Conservation (phyloP, 2,888 invertebrate genomes). For the Hirtodrosophila cameraria region DNA sequence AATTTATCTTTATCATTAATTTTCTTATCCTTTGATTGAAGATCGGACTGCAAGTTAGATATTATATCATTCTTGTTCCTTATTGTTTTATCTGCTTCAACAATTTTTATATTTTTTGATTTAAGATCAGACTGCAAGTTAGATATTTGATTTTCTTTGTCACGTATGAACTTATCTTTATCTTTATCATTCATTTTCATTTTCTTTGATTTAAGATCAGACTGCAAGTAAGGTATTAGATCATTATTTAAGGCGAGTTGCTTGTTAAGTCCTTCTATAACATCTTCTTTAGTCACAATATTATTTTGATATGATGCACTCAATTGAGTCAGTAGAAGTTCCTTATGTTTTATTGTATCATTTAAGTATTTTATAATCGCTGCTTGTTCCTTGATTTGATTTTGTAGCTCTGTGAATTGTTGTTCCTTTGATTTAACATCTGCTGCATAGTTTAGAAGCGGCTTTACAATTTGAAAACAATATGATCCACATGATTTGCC, state of each 20-base stretch:
- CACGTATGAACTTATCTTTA: too few species aligned
- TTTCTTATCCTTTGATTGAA: too few species aligned
- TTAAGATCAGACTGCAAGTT: not conserved
- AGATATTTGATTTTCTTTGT: too few species aligned
- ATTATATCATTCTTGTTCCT: too few species aligned
- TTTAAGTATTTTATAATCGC: not conserved
- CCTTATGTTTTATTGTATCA: not conserved
- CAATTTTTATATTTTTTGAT: too few species aligned
- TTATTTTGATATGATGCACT: not conserved
- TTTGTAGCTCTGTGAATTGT: constrained; percentile 1
- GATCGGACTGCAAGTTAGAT: too few species aligned
- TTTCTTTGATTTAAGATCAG: too few species aligned
- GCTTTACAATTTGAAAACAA: constrained; percentile 7
- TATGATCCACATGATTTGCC: not conserved
- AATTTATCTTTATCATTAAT: too few species aligned
- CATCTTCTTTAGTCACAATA: not conserved
- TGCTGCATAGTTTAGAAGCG: constrained; percentile 1
- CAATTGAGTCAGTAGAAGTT: not conserved
- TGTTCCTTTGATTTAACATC: not conserved
- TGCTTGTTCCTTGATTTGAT: not conserved
- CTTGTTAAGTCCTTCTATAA: too few species aligned
- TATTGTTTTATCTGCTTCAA: too few species aligned
- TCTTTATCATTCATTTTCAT: not conserved
- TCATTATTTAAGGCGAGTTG: not conserved
- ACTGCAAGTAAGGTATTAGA: not conserved